phyloP scores from a whole-genome alignment of 2,888 invertebrate genomes.

The Xestobium rufovillosum region DNA sequence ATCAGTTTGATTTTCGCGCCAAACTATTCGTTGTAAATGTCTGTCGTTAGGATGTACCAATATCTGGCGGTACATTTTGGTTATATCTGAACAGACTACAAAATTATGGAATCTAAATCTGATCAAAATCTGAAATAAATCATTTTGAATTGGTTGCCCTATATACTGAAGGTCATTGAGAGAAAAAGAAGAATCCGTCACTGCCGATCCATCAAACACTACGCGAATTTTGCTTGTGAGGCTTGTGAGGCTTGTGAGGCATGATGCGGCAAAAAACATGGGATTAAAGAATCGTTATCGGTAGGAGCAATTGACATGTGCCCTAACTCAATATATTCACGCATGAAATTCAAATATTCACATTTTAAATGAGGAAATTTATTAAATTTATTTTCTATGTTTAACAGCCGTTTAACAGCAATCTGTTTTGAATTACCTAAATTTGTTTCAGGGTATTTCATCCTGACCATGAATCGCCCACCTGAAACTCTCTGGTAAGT shows the following conservation, averaged over 20 bases:
- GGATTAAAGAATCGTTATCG: conserved; percentile 7
- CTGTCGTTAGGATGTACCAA: conserved; percentile 20
- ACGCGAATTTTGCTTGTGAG: conserved; percentile 29
- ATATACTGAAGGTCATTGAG: conserved; percentile 27
- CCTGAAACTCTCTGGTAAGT: too few relatives aligned
- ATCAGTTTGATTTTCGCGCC: conserved; percentile 16
- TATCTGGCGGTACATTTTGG: conserved; percentile 30
- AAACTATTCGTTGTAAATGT: conserved; percentile 24
- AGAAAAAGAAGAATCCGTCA: conserved; percentile 21
- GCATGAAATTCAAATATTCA: conserved; percentile 16
- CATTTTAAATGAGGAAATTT: neutral
- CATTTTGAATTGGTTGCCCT: conserved; percentile 28
- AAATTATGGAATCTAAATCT: conserved; percentile 26
- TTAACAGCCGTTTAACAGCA: neutral
- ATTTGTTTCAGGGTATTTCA: conserved; percentile 1
- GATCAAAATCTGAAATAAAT: conserved; percentile 25
- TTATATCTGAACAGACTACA: conserved; percentile 28
- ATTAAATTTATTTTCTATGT: neutral
- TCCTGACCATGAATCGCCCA: too few relatives aligned
- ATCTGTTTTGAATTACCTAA: conserved; percentile 1
- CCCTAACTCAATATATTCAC: conserved; percentile 18
- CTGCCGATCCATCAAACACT: conserved; percentile 30
- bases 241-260: too few relatives aligned
- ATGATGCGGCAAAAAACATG: too few relatives aligned
- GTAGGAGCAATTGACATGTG: conserved; percentile 20